Conservation (phyloP, 2,113 vertebrate species). For the Pachypanchax playfairii region DNA sequence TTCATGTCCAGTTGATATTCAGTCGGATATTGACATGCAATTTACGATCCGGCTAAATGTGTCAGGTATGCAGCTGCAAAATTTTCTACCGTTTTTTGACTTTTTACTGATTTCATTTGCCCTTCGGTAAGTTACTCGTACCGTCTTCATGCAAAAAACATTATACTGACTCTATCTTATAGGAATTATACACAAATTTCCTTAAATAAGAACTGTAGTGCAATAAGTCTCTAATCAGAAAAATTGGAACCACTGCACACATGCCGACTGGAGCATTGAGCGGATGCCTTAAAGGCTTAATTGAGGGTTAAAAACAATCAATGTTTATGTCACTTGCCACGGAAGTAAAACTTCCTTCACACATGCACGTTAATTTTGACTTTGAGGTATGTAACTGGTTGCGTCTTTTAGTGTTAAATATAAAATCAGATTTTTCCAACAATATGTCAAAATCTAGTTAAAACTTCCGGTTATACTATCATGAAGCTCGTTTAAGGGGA, state of each 20-base stretch:
- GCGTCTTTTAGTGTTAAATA: background rate
- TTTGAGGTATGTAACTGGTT: constrained; percentile 31
- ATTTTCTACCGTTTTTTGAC: no score
- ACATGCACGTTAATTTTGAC: constrained; percentile 57
- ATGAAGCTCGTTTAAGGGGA: background rate
- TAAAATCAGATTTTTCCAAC: background rate
- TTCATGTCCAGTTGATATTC: background rate
- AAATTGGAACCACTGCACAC: no score
- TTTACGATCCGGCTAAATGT: background rate
- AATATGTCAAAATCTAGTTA: background rate
- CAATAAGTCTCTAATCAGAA: no score
- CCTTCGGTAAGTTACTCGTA: no score
- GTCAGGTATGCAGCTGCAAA: background rate
- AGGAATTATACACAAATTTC: no score
- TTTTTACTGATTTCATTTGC: no score
- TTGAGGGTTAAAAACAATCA: rapidly evolving
- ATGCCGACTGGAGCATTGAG: no score
- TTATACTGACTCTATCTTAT: no score
- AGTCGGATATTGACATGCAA: background rate
- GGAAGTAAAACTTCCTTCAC: constrained; percentile 50
- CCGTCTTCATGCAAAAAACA: no score
- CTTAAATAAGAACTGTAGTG: no score
- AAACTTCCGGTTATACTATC: background rate
- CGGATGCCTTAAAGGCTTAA: constrained; percentile 12
- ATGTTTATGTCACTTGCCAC: constrained; percentile 8